These are phyloP conservation scores for Acinonyx jubatus DNA, from an alignment of 2,113 vertebrate genomes.

Conservation along the genomic window DNA sequence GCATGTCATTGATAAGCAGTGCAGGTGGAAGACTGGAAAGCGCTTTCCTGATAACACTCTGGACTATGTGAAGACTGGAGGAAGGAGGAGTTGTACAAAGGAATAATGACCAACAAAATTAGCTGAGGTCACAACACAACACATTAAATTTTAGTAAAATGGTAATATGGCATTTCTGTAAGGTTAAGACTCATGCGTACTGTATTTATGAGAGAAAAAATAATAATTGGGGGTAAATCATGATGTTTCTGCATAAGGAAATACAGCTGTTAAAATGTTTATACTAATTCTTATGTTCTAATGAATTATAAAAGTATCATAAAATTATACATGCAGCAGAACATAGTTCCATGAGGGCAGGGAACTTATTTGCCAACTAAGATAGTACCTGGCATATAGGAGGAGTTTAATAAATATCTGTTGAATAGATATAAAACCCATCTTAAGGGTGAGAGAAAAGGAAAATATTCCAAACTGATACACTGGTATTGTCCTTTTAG, in stretches of 20 bases:
- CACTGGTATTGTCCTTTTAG: background rate
- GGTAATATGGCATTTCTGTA: background rate
- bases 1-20: background rate
- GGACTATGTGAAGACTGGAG: background rate
- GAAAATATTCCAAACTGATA: slow-evolving; percentile 24
- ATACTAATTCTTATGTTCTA: background rate
- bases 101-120: background rate
- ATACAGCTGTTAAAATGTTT: background rate
- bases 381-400: background rate
- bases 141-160: slow-evolving; percentile 33
- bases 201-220: background rate
- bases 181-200: background rate
- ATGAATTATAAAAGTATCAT: slow-evolving; percentile 5
- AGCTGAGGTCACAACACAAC: background rate
- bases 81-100: background rate
- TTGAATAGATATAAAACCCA: slow-evolving; percentile 33
- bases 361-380: background rate
- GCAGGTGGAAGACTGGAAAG: background rate
- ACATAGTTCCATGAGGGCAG: background rate
- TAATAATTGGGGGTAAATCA: background rate
- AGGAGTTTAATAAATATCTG: background rate
- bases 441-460: background rate
- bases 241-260: background rate
- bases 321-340: background rate
- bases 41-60: background rate